Base-by-base conservation (phyloP, 2,113 vertebrate species). In the Acrocephalus arundinaceus region DNA sequence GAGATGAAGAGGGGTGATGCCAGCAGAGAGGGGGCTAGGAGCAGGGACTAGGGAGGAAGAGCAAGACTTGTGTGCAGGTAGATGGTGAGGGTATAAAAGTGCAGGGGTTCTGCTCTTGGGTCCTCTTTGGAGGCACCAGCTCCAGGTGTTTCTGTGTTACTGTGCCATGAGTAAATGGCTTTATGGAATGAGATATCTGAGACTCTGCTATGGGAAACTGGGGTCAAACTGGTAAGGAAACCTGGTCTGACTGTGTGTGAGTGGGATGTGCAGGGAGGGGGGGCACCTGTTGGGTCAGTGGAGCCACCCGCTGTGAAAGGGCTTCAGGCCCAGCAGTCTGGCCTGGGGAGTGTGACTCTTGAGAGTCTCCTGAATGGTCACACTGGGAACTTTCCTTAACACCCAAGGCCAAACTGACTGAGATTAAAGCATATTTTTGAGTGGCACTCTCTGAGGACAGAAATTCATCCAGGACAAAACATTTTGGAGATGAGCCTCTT, bases 41-140 rank as follows among this genome's bases (percentile, higher is more conserved):
- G 30, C 21, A 14, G 8, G 7, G 49, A 33, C 43, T 73, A 2
- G 1, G 31, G 41, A 76, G 46, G n/a, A 82, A 41, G 54, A 68
- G 15, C 0, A 2, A 67, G 9, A 35, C 20, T 41, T 54, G 11
- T 0, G 0, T 15, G 45, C 1, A 3, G 28, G 39, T 23, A 18
- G n/a, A 25, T 8, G 13, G 10, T 43, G 48, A 62, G 11, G n/a
- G 10, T 62, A 19, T 31, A 48, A 62, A 20, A 62, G 16, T 18
- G 4, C 55, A 35, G 48, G 17, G 11, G 2, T 76, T 59, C 30
- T 18, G 33, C 17, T 6, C 5, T 1, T 62, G 62, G 17, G 4
- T 35, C 25, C 24, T 55, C 11, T 13, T 76, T 6, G 4, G 3
- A 35, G 63, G 30, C 48, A 55, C 14, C 63, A 70, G 41, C 48